Conservation (phyloP, 2,113 vertebrate genomes). For the Spea multiplicata region DNA sequence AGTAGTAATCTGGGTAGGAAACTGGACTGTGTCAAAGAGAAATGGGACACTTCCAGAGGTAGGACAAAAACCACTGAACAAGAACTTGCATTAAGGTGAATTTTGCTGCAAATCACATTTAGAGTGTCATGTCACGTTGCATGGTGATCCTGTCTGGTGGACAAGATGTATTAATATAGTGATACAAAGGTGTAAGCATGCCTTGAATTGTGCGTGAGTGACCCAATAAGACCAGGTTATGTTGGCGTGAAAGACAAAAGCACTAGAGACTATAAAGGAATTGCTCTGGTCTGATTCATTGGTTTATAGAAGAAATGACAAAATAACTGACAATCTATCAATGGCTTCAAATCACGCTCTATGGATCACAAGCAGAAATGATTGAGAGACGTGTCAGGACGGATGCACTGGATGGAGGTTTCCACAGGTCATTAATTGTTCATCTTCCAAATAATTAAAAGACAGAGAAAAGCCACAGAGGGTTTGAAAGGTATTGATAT, state of each 20-base stretch:
- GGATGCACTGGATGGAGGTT: neutral
- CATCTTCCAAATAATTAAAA: conserved; percentile 23
- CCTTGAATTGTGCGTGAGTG: too few relatives aligned
- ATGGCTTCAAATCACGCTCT: neutral
- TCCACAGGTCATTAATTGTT: conserved; percentile 5
- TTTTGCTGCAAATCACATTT: too few relatives aligned
- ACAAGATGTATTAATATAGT: too few relatives aligned
- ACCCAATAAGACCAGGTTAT: too few relatives aligned
- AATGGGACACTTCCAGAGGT: neutral
- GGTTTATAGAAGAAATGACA: neutral
- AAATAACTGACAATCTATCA: neutral
- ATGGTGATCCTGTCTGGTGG: too few relatives aligned
- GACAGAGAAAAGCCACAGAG: conserved; percentile 11
- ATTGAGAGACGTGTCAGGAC: neutral
- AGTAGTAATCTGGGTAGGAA: neutral
- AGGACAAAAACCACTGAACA: neutral
- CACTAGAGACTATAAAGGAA: neutral
- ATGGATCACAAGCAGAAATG: neutral
- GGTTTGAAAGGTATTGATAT: conserved; percentile 4
- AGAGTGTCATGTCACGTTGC: too few relatives aligned
- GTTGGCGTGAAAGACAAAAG: too few relatives aligned
- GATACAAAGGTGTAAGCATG: too few relatives aligned
- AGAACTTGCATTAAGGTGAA: neutral
- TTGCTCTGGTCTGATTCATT: neutral
- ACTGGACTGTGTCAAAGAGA: neutral